Evolutionary conservation across 2,797 vertebrate genomes (phyloP).

Genomic region (Gouania willdenowi): DNA sequence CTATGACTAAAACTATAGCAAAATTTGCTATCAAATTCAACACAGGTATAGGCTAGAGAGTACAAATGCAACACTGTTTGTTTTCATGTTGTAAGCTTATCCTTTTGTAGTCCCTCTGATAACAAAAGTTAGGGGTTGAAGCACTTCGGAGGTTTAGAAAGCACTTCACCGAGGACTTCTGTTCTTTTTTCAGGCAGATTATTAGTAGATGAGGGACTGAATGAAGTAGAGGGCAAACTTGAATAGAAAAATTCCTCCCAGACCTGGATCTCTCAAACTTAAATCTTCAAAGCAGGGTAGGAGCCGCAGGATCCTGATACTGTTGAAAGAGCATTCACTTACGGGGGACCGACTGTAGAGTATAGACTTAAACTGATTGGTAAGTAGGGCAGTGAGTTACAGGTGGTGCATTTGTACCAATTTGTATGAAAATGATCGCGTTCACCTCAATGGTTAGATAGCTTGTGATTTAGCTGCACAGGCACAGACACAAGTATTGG

Average conservation of each 20-base stretch:
- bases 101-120: slow-evolving; percentile 15
- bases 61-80: no score
- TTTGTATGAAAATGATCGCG: slow-evolving; percentile 11
- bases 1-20: no score
- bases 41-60: no score
- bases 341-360: slow-evolving; percentile 30
- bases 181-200: slow-evolving; percentile 51
- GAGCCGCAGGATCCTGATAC: slow-evolving; percentile 41
- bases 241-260: slow-evolving; percentile 47
- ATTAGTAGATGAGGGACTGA: slow-evolving; percentile 52
- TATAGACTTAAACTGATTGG: slow-evolving; percentile 24
- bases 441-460: no score
- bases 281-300: slow-evolving; percentile 51
- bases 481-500: no score
- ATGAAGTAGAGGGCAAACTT: slow-evolving; percentile 45
- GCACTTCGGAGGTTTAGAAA: slow-evolving; percentile 36
- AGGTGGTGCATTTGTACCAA: slow-evolving; percentile 24
- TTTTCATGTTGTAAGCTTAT: slow-evolving; percentile 26
- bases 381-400: slow-evolving; percentile 55
- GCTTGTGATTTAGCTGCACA: no score
- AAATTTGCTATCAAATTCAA: no score
- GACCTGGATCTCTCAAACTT: slow-evolving; percentile 38
- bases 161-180: slow-evolving; percentile 29
- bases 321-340: slow-evolving; percentile 39
- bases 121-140: slow-evolving; percentile 9